Base-by-base conservation (phyloP, 2,113 vertebrate genomes). In the Tetrao urogallus region DNA sequence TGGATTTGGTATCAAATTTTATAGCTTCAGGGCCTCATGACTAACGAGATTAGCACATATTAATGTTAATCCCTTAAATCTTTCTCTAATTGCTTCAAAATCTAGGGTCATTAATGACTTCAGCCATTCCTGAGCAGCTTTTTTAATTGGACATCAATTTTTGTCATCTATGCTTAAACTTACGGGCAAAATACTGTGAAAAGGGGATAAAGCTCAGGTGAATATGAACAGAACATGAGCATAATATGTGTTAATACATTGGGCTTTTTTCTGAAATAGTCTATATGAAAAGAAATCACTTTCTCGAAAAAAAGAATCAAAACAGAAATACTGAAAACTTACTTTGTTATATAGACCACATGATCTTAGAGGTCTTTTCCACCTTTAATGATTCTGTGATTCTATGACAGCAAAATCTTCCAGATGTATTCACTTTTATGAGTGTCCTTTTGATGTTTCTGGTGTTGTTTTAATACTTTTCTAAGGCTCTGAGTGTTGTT, bases 61-160 rank as follows among this genome's bases (percentile, higher is more conserved):
- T 94, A 94, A 40, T 56, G 83, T 74, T 94, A 94, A 91, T 91
- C 79, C 86, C 38, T 78, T 93, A 94, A 93, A 90, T 69, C 79
- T 74, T 77, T 86, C 65, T 64, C 65, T 89, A 91, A 67, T 86
- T 95, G 85, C 65, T 91, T 71, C 71, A 69, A 94, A 93, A 88
- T 88, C 76, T 80, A 25, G 85, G 76, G 16, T 82, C 58, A 66
- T 89, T 82, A 94, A 52, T 45, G 89, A 82, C 75, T 80, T 73
- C 65, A 83, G 79, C 88, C 67, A 71, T 24, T 95, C 80, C 69
- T 81, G 50, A 77, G 36, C 50, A 47, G 56, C 30, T 77, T 82
- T 89, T 83, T 83, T 56, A 43, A 45, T 64, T 7, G 1, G 60
- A 48, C 43, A 58, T 34, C 3, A 1, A 14, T 6, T 80, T 92